Evolutionary conservation across 1,140 invertebrate species (phyloP).

Genomic region (Lepidurus packardi): DNA sequence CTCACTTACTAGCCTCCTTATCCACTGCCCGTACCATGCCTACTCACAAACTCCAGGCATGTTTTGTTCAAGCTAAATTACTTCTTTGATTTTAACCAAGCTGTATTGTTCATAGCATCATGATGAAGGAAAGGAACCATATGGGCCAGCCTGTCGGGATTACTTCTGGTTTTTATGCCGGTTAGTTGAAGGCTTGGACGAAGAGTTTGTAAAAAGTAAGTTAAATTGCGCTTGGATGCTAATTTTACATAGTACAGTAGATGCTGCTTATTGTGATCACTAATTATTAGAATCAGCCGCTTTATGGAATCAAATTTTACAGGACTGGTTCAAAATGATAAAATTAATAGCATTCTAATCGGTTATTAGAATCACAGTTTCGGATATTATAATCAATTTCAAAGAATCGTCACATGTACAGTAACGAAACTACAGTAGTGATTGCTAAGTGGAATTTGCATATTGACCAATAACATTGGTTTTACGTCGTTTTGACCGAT

Average conservation of each 20-base stretch:
- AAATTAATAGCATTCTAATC: too few relatives aligned
- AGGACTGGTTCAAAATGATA: too few relatives aligned
- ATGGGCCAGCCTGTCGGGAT: slow-evolving; percentile 84
- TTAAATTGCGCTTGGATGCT: slow-evolving; percentile 23
- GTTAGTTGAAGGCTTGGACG: slow-evolving; percentile 74
- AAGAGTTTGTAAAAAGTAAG: slow-evolving; percentile 66
- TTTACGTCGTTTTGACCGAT: too few relatives aligned
- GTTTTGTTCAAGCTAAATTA: slow-evolving; percentile 39
- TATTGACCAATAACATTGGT: too few relatives aligned
- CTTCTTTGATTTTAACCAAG: not conserved
- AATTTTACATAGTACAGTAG: not conserved
- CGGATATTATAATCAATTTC: too few relatives aligned
- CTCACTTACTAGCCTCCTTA: slow-evolving; percentile 70
- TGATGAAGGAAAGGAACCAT: slow-evolving; percentile 83
- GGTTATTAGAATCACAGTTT: too few relatives aligned
- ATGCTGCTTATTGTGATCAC: too few relatives aligned
- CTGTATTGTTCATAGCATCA: slow-evolving; percentile 43
- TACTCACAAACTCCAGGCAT: slow-evolving; percentile 48
- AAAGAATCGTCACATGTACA: too few relatives aligned
- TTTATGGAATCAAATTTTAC: too few relatives aligned
- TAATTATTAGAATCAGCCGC: too few relatives aligned
- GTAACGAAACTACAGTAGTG: too few relatives aligned
- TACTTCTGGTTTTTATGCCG: slow-evolving; percentile 89
- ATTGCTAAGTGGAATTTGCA: too few relatives aligned
- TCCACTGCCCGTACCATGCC: slow-evolving; percentile 77